Base-by-base conservation (phyloP, 2,113 vertebrate genomes). In the Sinocyclocheilus maitianheensis region DNA sequence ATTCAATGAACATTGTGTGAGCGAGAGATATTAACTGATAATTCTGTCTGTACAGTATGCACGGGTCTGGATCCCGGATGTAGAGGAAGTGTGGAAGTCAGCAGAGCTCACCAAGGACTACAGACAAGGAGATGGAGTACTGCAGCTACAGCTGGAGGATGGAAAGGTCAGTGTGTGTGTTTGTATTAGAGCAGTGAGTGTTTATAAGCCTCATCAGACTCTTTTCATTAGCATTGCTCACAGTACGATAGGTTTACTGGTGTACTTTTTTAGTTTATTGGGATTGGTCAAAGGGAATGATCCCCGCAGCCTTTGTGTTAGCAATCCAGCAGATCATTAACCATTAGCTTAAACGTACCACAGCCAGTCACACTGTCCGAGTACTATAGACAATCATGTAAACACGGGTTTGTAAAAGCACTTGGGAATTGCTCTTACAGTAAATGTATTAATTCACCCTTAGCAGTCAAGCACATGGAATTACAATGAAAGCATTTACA, bases 11-110 rank as follows among this genome's bases (percentile, higher is more conserved):
- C 71, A 71, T 7, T 26, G 83, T 0, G 43, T 76, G 20, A 24
- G 12, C 62, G 67, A 43, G n/a, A 53, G 83, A 65, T 37, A n/a
- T 20, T 74, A 30, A 62, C 46, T 77, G 63, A 58, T 77, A 1
- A 30, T 16, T 80, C 30, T 77, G 16, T 86, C 43, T 84, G 30
- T 84, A 16, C 94, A 99, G 98, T 94, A 94, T 93, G 97, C 97
- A 88, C 95, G 98, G 92, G 97, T 99, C 87, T 99, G 98, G 98
- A 98, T 99, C 89, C 98, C 98, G 22, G 97, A 99, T 91, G 93
- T 95, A 6, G 97, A 99, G 80, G 97, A 99, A 51, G 98, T 99
- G 11, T 99, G 98, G 98, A 98, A 96, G 91, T 99, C 98, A 30
- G 98, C 98, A 87, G 97, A 98, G 90, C 95, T 99, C 72, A 94